Percentiles rank a stretch among this genome's conserved stretches.
These are phyloP conservation scores for Papilio demoleus DNA, from an alignment of 2,888 invertebrate genomes.

Conservation along the genomic window DNA sequence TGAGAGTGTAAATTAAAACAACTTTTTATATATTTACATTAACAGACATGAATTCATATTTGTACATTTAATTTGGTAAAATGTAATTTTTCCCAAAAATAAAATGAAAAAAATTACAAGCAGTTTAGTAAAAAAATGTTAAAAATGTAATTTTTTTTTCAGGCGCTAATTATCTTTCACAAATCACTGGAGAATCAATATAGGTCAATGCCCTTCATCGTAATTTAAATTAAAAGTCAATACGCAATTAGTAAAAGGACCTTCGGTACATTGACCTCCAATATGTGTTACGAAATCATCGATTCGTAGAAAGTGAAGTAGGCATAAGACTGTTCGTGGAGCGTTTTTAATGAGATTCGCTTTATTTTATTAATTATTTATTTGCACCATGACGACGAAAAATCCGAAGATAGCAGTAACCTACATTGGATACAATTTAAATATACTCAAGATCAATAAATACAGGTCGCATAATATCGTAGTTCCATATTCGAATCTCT, in stretches of 20 bases:
- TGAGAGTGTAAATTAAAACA: background rate
- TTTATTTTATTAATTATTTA: background rate
- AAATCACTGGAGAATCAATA: constrained; percentile 2
- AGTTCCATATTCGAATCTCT: no score
- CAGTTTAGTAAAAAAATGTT: no score
- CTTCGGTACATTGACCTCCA: constrained; percentile 29
- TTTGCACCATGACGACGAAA: background rate
- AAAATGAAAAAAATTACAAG: no score
- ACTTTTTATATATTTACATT: background rate
- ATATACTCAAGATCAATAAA: no score
- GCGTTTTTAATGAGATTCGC: constrained; percentile 26
- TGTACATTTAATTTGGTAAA: no score
- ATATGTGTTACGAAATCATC: constrained; percentile 27
- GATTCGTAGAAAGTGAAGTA: constrained; percentile 28
- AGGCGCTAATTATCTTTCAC: background rate
- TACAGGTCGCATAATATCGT: no score
- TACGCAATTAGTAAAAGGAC: constrained; percentile 34
- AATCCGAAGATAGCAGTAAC: background rate
- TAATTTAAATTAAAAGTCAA: constrained; percentile 1
- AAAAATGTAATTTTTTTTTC: no score
- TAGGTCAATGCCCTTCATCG: constrained; percentile 19
- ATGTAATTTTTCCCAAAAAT: no score
- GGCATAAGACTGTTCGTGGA: background rate
- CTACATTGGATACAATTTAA: no score
- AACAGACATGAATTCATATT: background rate